Evolutionary conservation across 2,888 invertebrate species (phyloP), one percentile per base, ranked within the genome.

Genomic region (Pedicia rivosa): DNA sequence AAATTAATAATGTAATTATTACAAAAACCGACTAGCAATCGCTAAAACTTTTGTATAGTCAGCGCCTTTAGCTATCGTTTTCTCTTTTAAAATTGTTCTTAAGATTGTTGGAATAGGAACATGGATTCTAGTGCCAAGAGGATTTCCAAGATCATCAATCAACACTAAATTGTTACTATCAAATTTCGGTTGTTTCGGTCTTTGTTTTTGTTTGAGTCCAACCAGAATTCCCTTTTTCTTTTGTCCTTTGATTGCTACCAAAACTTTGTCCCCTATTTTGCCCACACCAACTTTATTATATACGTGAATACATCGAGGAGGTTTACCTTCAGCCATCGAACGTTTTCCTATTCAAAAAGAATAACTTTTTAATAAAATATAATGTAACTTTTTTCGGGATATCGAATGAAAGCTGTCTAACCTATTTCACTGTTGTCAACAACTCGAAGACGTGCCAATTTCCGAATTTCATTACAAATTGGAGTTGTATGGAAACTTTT

Each of bases 351-450:
- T n/a, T n/a, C n/a, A n/a, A n/a, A n/a, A n/a, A n/a, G n/a, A n/a
- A n/a, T n/a, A n/a, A n/a, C n/a, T n/a, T n/a, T n/a, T n/a, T n/a
- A n/a, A n/a, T n/a, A n/a, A n/a, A n/a, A n/a, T n/a, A n/a, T n/a
- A n/a, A n/a, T n/a, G n/a, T n/a, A n/a, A n/a, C n/a, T n/a, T n/a
- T n/a, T n/a, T n/a, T n/a, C n/a, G n/a, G n/a, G n/a, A n/a, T n/a
- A n/a, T n/a, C n/a, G n/a, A n/a, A n/a, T n/a, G n/a, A n/a, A n/a
- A n/a, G n/a, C n/a, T n/a, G n/a, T n/a, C n/a, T n/a, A n/a, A n/a
- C n/a, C n/a, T 41, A 98, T 74, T 46, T 82, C 79, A 38, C 92
- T 92, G 61, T 99, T 99, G 60, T 99, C 98, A 3, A 99, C 97
- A 5, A 95, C 91, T 50, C 91, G 67, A 12, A 95, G 63, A 34